Conservation (phyloP, 2,113 vertebrate genomes). For the Saguinus midas region DNA sequence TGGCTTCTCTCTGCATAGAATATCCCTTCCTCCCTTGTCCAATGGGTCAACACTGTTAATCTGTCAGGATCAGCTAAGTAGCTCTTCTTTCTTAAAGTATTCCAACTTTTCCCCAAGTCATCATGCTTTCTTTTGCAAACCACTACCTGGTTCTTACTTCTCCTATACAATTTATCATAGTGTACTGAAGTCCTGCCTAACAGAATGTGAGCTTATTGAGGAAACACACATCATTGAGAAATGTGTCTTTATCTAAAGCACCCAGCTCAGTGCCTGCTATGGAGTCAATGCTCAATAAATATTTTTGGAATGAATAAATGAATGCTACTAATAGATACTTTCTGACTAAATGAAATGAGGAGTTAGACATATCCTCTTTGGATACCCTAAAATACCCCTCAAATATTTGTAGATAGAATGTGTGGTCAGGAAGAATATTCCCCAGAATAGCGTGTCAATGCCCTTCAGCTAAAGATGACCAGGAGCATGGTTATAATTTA, state of each 20-base stretch:
- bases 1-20: neutral
- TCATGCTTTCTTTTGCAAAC: neutral
- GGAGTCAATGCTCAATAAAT: neutral
- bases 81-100: slow-evolving; percentile 8
- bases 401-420: neutral
- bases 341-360: neutral
- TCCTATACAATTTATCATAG: neutral
- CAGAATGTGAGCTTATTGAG: neutral
- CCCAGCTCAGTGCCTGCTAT: neutral
- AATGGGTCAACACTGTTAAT: neutral
- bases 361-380: neutral
- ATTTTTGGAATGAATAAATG: slow-evolving; percentile 31
- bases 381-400: neutral
- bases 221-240: neutral
- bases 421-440: neutral
- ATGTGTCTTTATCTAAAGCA: neutral
- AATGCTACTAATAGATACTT: slow-evolving; percentile 6
- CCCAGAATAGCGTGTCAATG: neutral
- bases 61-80: neutral
- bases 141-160: neutral
- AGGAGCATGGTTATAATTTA: neutral
- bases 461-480: neutral
- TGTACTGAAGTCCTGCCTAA: neutral
- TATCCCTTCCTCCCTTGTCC: neutral
- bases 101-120: neutral